Conservation (phyloP, 2,888 invertebrate genomes). For the Margaritifera margaritifera region DNA sequence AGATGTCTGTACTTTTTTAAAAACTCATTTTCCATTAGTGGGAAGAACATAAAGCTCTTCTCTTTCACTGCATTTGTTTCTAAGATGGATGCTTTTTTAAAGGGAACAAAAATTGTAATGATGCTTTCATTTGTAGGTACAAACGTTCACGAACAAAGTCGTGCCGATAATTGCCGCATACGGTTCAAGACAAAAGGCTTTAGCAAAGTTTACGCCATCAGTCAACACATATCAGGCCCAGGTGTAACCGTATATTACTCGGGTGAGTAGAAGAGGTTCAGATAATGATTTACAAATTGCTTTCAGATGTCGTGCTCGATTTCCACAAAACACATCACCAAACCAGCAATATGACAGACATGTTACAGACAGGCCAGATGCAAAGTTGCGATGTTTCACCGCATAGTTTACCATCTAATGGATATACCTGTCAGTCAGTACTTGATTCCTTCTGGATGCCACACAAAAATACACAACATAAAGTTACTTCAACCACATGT, state of each 20-base stretch:
- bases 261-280: slow-evolving; percentile 71
- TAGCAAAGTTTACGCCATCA: slow-evolving; percentile 80
- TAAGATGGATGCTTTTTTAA: not conserved
- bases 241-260: slow-evolving; percentile 84
- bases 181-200: slow-evolving; percentile 82
- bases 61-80: not conserved
- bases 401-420: too few relatives aligned
- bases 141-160: slow-evolving; percentile 74
- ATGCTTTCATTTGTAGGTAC: slow-evolving; percentile 64
- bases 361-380: too few relatives aligned
- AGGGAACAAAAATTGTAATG: not conserved
- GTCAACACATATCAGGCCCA: slow-evolving; percentile 81
- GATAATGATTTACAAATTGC: not conserved
- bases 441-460: too few relatives aligned
- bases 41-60: too few relatives aligned
- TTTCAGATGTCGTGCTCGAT: not conserved
- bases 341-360: too few relatives aligned
- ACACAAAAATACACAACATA: too few relatives aligned
- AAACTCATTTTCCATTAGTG: too few relatives aligned
- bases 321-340: not conserved
- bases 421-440: too few relatives aligned
- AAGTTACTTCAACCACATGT: too few relatives aligned
- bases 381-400: too few relatives aligned
- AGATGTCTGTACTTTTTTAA: too few relatives aligned
- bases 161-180: slow-evolving; percentile 80